Base-by-base conservation (phyloP, 2,113 vertebrate species). In the Pycnonotus jocosus region DNA sequence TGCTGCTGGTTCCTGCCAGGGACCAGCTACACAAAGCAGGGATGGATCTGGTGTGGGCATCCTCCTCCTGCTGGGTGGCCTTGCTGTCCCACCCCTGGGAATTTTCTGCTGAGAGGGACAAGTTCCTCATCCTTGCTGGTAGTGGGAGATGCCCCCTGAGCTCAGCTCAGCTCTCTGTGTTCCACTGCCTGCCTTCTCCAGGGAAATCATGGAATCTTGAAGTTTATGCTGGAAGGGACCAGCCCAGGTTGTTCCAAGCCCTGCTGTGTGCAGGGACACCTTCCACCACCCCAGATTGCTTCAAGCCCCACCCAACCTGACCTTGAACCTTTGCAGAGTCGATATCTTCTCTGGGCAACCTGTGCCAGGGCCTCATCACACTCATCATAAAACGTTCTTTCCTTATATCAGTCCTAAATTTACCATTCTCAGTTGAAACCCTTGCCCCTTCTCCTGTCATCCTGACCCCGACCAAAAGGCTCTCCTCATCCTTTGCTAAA, bases 41-140 rank as follows among this genome's bases (percentile, higher is more conserved):
- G 51, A 3, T 68, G 57, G 77, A 38, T 71, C 20, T n/a, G 65
- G 12, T 37, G n/a, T 3, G 4, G 25, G 15, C 54, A 24, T 24
- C 44, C 40, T 0, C 0, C 57, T 68, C 28, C 37, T 44, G 27
- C 60, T 1, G 16, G n/a, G 20, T 57, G 50, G 45, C 65, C 42
- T 74, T 70, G 78, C 45, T 65, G 35, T 61, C 16, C 4, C 3
- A 0, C 7, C 12, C 12, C n/a, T 20, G 42, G 40, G 37, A 20
- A 77, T 73, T 31, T 17, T 23, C 48, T 60, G 40, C 20, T 54
- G 57, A 48, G 40, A 51, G 35, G 19, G 22, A 40, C 15, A 1
- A 3, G 16, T 38, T 47, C 81, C n/a, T 5, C 12, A 20, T 40
- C 56, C 38, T 38, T 64, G 66, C 48, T 58, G 40, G 10, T 5